Evolutionary conservation across 2,797 vertebrate genomes (phyloP).

Genomic region (Vireo griseus): DNA sequence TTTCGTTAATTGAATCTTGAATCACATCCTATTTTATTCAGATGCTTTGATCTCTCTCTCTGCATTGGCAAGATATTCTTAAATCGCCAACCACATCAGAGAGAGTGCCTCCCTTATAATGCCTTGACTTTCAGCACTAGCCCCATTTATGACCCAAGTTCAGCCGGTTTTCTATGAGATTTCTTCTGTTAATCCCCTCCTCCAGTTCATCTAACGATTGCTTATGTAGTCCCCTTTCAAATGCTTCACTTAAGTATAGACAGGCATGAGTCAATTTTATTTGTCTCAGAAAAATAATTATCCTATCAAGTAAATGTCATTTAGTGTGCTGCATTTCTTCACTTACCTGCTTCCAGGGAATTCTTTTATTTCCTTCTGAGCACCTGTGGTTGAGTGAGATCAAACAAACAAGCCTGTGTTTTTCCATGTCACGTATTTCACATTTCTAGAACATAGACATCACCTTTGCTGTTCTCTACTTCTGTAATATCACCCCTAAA

Average conservation of each 20-base stretch:
- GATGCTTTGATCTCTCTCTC: not conserved
- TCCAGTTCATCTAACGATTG: not conserved
- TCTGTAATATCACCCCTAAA: not conserved
- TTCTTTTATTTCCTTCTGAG: not conserved
- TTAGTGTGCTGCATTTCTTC: not conserved
- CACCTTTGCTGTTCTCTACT: not conserved
- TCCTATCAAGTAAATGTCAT: not conserved
- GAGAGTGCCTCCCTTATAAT: not conserved
- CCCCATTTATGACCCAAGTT: not conserved
- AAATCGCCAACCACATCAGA: not conserved
- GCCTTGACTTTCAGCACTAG: not conserved
- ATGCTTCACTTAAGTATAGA: not conserved
- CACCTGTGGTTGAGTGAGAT: not conserved
- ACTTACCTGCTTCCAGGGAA: not conserved
- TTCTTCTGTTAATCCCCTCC: not conserved
- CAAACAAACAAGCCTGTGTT: not conserved
- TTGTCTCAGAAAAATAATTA: not conserved
- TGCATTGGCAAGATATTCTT: not conserved
- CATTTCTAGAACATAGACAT: not conserved
- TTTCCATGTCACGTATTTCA: not conserved
- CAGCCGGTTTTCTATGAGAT: not conserved
- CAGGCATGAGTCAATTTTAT: not conserved
- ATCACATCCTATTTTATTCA: not conserved
- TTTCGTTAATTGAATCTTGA: not conserved
- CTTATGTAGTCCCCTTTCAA: not conserved